Evolutionary conservation across 2,113 vertebrate genomes (phyloP).

Genomic region (Oreochromis aureus): DNA sequence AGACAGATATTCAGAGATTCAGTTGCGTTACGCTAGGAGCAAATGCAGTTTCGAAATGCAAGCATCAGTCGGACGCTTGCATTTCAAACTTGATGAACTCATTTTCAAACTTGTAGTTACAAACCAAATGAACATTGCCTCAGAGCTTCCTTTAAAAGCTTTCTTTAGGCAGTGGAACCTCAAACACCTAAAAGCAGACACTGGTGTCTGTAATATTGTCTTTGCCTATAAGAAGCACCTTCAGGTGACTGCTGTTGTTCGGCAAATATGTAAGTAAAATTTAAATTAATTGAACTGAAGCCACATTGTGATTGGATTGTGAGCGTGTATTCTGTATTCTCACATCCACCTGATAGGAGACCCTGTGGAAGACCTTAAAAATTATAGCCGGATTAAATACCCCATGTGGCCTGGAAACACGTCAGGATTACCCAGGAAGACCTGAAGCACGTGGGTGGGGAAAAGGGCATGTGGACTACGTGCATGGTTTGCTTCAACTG

Average conservation of each 20-base stretch:
- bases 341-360: constrained; percentile 8
- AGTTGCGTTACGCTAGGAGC: neutral
- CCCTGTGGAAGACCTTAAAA: neutral
- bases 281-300: neutral
- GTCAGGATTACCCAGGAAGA: neutral
- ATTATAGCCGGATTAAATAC: constrained; percentile 14
- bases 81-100: no score
- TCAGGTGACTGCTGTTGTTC: neutral
- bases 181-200: neutral
- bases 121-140: neutral
- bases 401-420: constrained; percentile 4
- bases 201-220: neutral
- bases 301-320: neutral
- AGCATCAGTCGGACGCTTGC: neutral
- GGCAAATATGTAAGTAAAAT: no score
- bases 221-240: neutral
- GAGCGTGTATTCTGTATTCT: neutral
- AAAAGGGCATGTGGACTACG: neutral
- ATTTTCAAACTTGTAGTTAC: neutral
- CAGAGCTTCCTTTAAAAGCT: neutral
- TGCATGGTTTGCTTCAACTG: neutral
- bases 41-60: neutral
- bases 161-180: neutral
- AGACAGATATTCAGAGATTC: neutral
- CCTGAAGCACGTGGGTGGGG: neutral